phyloP scores from a whole-genome alignment of 2,797 vertebrate genomes.

The Sternarchorhynchus goeldii region DNA sequence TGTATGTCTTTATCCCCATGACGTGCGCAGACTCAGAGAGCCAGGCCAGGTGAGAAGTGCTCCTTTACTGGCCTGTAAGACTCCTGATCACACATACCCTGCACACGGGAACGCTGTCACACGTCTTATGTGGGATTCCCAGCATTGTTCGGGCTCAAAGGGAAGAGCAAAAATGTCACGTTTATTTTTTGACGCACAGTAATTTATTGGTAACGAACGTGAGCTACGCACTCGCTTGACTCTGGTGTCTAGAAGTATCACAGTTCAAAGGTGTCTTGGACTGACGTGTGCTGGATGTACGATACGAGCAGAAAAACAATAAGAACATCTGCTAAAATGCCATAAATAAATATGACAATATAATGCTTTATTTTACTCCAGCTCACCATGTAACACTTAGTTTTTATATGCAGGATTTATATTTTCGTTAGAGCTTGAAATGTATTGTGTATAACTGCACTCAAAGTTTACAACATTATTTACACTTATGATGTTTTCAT shows the following conservation, averaged over 20 bases:
- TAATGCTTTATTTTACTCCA: too few relatives aligned
- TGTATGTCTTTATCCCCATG: neutral
- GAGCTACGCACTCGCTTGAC: neutral
- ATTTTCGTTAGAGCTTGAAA: too few relatives aligned
- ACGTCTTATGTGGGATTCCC: slow-evolving; percentile 71
- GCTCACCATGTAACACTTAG: too few relatives aligned
- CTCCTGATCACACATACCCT: slow-evolving; percentile 62
- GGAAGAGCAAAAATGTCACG: slow-evolving; percentile 72
- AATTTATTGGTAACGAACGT: slow-evolving; percentile 76
- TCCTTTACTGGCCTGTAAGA: slow-evolving; percentile 48
- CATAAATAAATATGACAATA: too few relatives aligned
- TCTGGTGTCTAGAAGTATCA: slow-evolving; percentile 18
- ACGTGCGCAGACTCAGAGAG: neutral
- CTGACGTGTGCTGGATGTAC: neutral
- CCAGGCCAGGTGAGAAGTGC: too few relatives aligned
- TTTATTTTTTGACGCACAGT: slow-evolving; percentile 64
- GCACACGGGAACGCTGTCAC: slow-evolving; percentile 66
- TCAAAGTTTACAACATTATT: slow-evolving; percentile 15
- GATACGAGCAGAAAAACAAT: too few relatives aligned
- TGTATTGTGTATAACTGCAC: slow-evolving; percentile 11
- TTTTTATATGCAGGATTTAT: too few relatives aligned
- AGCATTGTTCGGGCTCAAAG: slow-evolving; percentile 69
- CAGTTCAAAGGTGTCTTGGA: neutral
- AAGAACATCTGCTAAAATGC: too few relatives aligned
- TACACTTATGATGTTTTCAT: neutral